Conservation (phyloP, 2,113 vertebrate genomes). For the Martes martes region DNA sequence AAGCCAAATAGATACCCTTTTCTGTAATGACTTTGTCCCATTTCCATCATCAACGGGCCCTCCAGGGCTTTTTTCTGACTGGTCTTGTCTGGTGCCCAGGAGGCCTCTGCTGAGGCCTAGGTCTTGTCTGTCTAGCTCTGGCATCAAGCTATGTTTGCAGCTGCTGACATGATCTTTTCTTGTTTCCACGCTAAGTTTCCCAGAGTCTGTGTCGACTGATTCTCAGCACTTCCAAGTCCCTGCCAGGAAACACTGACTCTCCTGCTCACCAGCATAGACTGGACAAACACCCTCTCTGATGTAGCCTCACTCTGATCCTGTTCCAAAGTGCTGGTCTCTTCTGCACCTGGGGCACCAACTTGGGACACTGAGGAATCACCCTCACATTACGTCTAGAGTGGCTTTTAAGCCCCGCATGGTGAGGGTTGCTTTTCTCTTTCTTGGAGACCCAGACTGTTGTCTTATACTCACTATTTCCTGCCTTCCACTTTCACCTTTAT, state of each 20-base stretch:
- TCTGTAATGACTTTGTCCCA: not conserved
- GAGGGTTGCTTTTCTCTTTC: not conserved
- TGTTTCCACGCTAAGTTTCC: not conserved
- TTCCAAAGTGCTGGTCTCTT: not conserved
- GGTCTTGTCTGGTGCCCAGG: not conserved
- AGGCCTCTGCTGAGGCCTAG: too few relatives aligned
- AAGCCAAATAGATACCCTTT: not conserved
- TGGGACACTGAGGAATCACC: accelerated
- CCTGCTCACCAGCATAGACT: not conserved
- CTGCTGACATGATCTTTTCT: not conserved
- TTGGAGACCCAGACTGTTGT: not conserved
- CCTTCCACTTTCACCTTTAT: not conserved
- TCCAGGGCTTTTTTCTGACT: not conserved
- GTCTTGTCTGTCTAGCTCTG: not conserved
- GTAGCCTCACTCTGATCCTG: too few relatives aligned
- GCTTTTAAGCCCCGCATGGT: not conserved
- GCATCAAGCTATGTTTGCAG: not conserved
- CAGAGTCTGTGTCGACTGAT: not conserved
- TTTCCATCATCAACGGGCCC: not conserved
- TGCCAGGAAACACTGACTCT: not conserved
- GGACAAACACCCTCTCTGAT: accelerated
- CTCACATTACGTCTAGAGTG: not conserved
- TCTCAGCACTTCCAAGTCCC: not conserved
- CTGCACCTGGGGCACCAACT: not conserved
- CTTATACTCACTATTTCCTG: not conserved